Percentiles rank a stretch among this genome's conserved stretches.
Conservation (phyloP, 2,888 invertebrate species). For the Thymelicus lineola region DNA sequence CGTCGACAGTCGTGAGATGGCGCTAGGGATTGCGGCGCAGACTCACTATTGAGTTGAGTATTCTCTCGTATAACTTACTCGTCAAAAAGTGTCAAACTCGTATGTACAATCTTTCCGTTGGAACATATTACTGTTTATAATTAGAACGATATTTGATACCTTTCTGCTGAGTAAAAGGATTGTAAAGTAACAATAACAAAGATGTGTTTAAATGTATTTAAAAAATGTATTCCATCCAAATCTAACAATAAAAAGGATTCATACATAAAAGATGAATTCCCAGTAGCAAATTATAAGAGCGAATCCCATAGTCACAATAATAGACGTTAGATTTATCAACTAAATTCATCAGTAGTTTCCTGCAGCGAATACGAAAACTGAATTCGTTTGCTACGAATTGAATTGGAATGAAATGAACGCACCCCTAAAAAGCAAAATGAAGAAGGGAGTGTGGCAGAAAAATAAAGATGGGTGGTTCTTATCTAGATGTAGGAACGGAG, state of each 20-base stretch:
- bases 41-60: conserved; percentile 57
- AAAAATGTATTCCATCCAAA: conserved; percentile 9
- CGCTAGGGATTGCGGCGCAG: conserved; percentile 59
- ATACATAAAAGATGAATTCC: conserved; percentile 29
- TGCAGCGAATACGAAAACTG: conserved; percentile 69
- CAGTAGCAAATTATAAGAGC: conserved; percentile 36
- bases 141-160: conserved; percentile 3
- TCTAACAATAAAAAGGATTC: conserved; percentile 13
- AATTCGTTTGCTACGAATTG: conserved; percentile 78
- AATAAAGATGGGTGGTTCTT: conserved; percentile 77
- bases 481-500: conserved; percentile 80
- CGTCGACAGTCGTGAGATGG: conserved; percentile 69
- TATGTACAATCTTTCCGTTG: conserved; percentile 14
- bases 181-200: conserved; percentile 1
- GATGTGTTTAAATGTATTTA: background rate
- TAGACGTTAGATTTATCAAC: conserved; percentile 69
- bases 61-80: conserved; percentile 43
- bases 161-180: background rate
- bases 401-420: conserved; percentile 80
- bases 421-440: conserved; percentile 69
- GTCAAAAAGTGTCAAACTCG: conserved; percentile 33
- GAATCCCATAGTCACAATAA: conserved; percentile 64
- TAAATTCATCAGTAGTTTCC: conserved; percentile 71
- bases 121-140: background rate
- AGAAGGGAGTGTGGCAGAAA: conserved; percentile 65